Base-by-base conservation (phyloP, 2,113 vertebrate species). In the Procavia capensis region DNA sequence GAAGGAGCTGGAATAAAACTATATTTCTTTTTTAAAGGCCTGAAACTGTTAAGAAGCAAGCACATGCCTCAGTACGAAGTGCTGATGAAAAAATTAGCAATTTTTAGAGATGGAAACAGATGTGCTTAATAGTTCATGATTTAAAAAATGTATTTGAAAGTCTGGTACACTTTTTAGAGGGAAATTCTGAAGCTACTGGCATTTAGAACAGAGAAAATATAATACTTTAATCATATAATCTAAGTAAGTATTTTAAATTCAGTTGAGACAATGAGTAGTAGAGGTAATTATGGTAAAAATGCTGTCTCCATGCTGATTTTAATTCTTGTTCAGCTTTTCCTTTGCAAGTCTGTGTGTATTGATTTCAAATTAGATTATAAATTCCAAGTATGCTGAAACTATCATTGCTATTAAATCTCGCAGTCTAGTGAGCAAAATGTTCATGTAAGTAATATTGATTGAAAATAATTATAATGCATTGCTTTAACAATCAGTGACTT, bases 141-240 rank as follows among this genome's bases (percentile, higher is more conserved):
- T 90, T 86, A 1, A 14, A 85, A 90, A 94, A 88, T 64, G 50
- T 83, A 80, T 80, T 92, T 79, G 54, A 80, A 93, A 90, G 36
- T 90, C 74, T 95, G 29, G 9, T 81, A 14, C 87, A 10, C 85
- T 24, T 41, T 84, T 91, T 57, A 72, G 17, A 94, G 78, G 17
- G 34, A 95, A 92, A 74, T 91, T 96, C 72, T 94, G 82, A 91
- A 92, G 57, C 94, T 31, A 84, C 57, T 95, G 80, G 76, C 29
- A 81, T 86, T 92, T 96, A 72, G 25, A 92, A 63, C 75, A 88
- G 34, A 64, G 16, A 88, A 90, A 93, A 68, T 78, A 5, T 25
- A 74, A 82, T 45, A 76, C 91, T 63, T 84, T 90, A 94, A 74
- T 85, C 88, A 24, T 81, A 84, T 95, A 89, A 85, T 66, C 57